Conservation (phyloP, 2,797 vertebrate species). For the Cynopterus sphinx region DNA sequence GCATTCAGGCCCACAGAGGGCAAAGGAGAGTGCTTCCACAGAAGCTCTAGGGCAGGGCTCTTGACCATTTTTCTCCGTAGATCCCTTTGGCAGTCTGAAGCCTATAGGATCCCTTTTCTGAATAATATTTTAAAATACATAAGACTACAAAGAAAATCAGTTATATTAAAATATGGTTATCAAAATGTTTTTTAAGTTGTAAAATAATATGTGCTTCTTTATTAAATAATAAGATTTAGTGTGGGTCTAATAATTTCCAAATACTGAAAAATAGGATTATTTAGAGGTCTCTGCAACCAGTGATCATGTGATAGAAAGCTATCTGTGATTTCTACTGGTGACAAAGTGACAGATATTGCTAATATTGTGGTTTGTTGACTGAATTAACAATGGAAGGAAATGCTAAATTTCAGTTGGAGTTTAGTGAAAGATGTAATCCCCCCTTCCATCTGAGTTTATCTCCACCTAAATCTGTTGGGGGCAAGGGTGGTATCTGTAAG, state of each 20-base stretch:
- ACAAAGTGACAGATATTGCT: background rate
- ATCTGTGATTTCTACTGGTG: constrained; percentile 27
- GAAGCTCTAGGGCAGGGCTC: background rate
- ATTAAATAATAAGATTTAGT: constrained; percentile 17
- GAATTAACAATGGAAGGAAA: background rate
- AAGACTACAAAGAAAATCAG: background rate
- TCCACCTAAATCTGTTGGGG: background rate
- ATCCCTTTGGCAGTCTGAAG: background rate
- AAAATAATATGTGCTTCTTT: background rate
- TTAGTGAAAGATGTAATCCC: background rate
- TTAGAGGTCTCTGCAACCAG: background rate
- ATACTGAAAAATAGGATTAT: background rate
- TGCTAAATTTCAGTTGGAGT: background rate
- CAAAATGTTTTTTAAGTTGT: background rate
- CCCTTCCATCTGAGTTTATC: background rate
- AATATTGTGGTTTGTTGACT: background rate
- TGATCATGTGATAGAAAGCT: background rate
- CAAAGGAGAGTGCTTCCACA: background rate
- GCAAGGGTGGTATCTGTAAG: background rate
- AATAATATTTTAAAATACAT: background rate
- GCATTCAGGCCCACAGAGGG: background rate
- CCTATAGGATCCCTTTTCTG: background rate
- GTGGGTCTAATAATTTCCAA: background rate
- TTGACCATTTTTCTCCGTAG: background rate
- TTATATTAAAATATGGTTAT: background rate